Base-by-base conservation (phyloP, 1,140 invertebrate species). In the Papilio machaon region DNA sequence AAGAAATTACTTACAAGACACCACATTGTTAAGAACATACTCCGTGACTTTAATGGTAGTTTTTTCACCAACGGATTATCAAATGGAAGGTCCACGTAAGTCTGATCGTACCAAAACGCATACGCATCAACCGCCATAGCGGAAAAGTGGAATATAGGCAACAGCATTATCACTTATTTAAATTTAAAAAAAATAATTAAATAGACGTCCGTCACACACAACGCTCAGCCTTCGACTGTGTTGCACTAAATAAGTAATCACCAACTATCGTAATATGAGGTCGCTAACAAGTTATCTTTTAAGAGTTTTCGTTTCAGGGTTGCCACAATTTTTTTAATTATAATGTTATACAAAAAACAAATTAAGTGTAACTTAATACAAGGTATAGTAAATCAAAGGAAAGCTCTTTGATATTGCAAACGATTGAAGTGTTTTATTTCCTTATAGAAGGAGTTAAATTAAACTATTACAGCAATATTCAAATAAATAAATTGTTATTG, bases 71-170 rank as follows among this genome's bases (percentile, higher is more conserved):
- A 85, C 15, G 80, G 83, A 19, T 91, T 75, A 1, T n/a, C n/a
- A n/a, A 91, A 85, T 0, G 88, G 91, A 7, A 93, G 47, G n/a
- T 89, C 84, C 43, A 94, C 79, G 79, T 91, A 92, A 8, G 73
- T 86, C 78, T 92, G 90, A 79, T 94, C 92, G 70, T 91, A 92
- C 86, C 90, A 89, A 58, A 92, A 30, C 1, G 88, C 82, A 74
- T 85, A 92, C 4, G 80, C 78, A 83, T 91, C 87, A 13, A 92
- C 70, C n/a, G 82, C 67, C 7, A 84, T 85, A 0, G 86, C 90
- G n/a, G 82, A 84, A 30, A 89, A 80, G 84, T 93, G 91, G 52
- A 90, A 90, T 43, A 91, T 15, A 19, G 87, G 81, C 17, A 85
- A 73, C 64, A 85, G 82, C 88, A 90, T 92, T 60, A 80, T 88